These are phyloP conservation scores for Columba janthina DNA, from an alignment of 2,113 vertebrate genomes.

Conservation along the genomic window DNA sequence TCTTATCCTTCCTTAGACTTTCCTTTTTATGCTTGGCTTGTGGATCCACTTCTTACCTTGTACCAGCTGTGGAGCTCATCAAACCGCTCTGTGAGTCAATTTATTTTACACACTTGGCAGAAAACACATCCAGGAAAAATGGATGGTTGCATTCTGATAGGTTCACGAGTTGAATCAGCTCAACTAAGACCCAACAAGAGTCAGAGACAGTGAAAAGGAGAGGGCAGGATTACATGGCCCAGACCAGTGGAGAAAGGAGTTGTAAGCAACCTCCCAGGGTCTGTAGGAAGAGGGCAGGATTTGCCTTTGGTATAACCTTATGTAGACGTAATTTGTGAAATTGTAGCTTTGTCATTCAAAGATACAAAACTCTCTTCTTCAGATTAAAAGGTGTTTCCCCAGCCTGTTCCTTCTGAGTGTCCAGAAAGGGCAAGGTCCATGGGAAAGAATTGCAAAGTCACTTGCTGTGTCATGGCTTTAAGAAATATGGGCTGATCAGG, in stretches of 20 bases:
- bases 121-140: neutral
- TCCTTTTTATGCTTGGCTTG: neutral
- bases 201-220: neutral
- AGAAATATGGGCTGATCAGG: neutral
- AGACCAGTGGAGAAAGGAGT: neutral
- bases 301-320: neutral
- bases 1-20: neutral
- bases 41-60: neutral
- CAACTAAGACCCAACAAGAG: neutral
- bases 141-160: neutral
- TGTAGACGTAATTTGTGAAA: neutral
- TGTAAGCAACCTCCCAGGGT: neutral
- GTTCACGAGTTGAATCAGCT: fast-evolving
- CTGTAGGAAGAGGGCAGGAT: neutral
- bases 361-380: neutral
- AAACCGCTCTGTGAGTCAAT: fast-evolving
- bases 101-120: neutral
- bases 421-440: neutral
- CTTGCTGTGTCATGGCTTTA: neutral
- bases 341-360: neutral
- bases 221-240: neutral
- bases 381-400: neutral
- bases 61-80: neutral
- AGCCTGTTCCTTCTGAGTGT: neutral
- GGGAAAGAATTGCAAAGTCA: neutral